phyloP scores from a whole-genome alignment of 2,113 vertebrate species.

The Edolisoma coerulescens region DNA sequence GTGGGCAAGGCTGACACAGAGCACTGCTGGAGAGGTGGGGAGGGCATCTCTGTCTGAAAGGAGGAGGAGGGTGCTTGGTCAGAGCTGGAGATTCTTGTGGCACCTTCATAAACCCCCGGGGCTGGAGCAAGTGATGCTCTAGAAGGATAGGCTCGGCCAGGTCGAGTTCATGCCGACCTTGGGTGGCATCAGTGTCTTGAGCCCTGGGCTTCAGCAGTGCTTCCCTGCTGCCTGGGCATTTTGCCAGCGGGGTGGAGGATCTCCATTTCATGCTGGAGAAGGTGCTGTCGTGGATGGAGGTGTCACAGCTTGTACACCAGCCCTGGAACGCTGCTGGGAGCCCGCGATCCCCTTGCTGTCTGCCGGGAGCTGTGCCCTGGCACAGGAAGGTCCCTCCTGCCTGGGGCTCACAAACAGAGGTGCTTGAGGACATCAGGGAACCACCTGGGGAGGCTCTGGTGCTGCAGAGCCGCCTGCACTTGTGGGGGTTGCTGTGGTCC shows the following conservation, averaged over 20 bases:
- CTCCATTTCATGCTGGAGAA: neutral
- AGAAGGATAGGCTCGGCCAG: neutral
- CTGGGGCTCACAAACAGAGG: neutral
- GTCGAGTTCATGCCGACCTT: fast-evolving
- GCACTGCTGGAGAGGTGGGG: neutral
- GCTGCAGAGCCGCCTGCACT: neutral
- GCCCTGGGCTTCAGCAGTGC: neutral
- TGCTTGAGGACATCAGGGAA: fast-evolving
- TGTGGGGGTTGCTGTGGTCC: neutral
- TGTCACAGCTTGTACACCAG: neutral
- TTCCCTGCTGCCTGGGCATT: neutral
- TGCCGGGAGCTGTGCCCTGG: neutral
- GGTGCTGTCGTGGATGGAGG: neutral
- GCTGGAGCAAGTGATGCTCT: neutral
- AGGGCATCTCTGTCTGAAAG: neutral
- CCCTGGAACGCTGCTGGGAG: neutral
- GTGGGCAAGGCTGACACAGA: neutral
- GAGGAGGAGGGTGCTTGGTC: neutral
- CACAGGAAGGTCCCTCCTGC: neutral
- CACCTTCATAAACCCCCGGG: neutral
- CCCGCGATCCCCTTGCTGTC: fast-evolving
- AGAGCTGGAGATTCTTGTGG: neutral
- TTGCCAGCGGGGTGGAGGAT: neutral
- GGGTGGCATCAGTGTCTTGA: neutral
- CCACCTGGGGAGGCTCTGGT: fast-evolving